Percentiles rank a stretch among this genome's conserved stretches.
Conservation (phyloP, 2,888 invertebrate genomes). For the Congeria kusceri region DNA sequence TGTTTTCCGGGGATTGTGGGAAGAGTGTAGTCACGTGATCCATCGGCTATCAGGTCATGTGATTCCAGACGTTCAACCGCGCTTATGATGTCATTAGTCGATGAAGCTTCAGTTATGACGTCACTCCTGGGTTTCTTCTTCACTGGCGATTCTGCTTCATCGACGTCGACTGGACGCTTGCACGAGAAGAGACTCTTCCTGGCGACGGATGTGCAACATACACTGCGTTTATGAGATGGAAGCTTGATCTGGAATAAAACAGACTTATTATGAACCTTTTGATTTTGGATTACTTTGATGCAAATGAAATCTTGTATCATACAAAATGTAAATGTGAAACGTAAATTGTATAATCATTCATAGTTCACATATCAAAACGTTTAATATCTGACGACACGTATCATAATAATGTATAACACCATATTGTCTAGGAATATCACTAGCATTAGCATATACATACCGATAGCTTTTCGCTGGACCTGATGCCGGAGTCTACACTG, state of each 20-base stretch:
- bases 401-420: too few relatives aligned
- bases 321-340: too few relatives aligned
- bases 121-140: slow-evolving; percentile 20
- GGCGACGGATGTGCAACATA: not conserved
- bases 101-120: not conserved
- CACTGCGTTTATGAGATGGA: not conserved
- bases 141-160: slow-evolving; percentile 23
- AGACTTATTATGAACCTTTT: too few relatives aligned
- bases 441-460: too few relatives aligned
- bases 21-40: not conserved
- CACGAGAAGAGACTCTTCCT: slow-evolving; percentile 28
- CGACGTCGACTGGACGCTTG: slow-evolving; percentile 29
- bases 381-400: too few relatives aligned
- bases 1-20: slow-evolving; percentile 64
- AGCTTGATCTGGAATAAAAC: not conserved
- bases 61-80: slow-evolving; percentile 36
- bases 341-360: too few relatives aligned
- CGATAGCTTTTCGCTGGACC: too few relatives aligned
- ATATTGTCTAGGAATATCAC: too few relatives aligned
- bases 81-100: slow-evolving; percentile 30
- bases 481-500: too few relatives aligned
- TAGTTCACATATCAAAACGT: too few relatives aligned
- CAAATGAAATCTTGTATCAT: too few relatives aligned
- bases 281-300: too few relatives aligned
- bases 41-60: slow-evolving; percentile 41